Percentiles rank a stretch among this genome's conserved stretches.
Conservation (phyloP, 2,797 vertebrate genomes). For the Hydrolagus colliei region DNA sequence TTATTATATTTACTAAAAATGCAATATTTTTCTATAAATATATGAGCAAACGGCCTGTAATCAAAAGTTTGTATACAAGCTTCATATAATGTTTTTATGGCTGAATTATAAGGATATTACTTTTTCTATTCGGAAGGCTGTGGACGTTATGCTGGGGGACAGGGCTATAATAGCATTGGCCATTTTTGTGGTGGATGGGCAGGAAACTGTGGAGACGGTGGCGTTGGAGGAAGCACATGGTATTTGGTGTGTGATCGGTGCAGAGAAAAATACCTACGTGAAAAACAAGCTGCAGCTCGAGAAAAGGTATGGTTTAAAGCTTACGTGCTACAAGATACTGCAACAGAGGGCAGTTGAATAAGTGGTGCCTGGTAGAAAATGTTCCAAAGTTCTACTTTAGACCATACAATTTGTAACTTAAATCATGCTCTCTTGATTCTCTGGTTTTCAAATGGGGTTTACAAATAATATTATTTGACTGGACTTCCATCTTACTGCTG, state of each 20-base stretch:
- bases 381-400: not conserved
- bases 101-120: not conserved
- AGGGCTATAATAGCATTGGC: conserved; percentile 97
- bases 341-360: not conserved
- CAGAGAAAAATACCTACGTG: conserved; percentile 92
- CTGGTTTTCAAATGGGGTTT: no score
- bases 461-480: no score
- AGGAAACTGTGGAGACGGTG: conserved; percentile 94
- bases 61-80: no score
- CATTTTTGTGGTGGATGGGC: conserved; percentile 98
- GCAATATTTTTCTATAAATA: no score
- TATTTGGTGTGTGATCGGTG: conserved; percentile 95
- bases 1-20: no score
- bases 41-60: no score
- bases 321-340: not conserved
- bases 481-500: no score
- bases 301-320: conserved; percentile 73
- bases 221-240: conserved; percentile 97
- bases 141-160: conserved; percentile 92
- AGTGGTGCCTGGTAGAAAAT: no score
- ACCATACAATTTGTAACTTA: not conserved
- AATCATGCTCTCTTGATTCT: no score
- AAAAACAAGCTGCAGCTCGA: conserved; percentile 91
- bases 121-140: conserved; percentile 64
- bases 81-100: no score